Base-by-base conservation (phyloP, 2,797 vertebrate species). In the Euthynnus affinis region DNA sequence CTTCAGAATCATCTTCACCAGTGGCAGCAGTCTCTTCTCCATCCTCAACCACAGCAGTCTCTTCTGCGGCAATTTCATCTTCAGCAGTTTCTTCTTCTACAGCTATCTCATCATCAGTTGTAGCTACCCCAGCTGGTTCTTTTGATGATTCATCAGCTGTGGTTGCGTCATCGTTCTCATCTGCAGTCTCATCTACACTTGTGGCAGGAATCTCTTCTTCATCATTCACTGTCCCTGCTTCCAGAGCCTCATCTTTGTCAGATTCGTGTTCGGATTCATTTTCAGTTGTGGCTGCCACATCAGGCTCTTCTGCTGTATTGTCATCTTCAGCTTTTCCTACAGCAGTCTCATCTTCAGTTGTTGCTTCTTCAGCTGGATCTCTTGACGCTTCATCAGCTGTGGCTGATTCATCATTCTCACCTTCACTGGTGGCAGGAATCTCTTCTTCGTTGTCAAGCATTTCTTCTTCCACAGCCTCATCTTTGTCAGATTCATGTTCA, bases 401-500 rank as follows among this genome's bases (percentile, higher is more conserved):
- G 0, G 1, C 23, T 1, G 18, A 22, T 3, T 0, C 8, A 12
- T 17, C 14, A 2, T 22, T 68, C 1, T 84, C 76, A 9, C 81
- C 77, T 13, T 78, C 89, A 29, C 71, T 78, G 37, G 55, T 44
- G 17, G 32, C 74, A 67, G 42, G 12, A 5, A 34, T 61, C n/a
- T 52, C 68, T 55, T 75, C 55, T 46, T 37, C 66, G 25, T 53
- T 40, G 4, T 78, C 72, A 40, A 0, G 42, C 15, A n/a, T 32
- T 22, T 14, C 42, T 73, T 32, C 51, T 42, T 78, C 67, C 3
- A 12, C 56, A 37, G 37, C 63, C 25, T 83, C 71, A n/a, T 88
- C 82, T 64, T 64, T 56, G 1, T 82, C 84, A 14, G 79, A 78
- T 58, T 87, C 80, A 52, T 73, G 56, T 6, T 82, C 80, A 74